Evolutionary conservation across 1,140 invertebrate genomes (phyloP).

Genomic region (Pachyrhynchus sulphureomaculatus): DNA sequence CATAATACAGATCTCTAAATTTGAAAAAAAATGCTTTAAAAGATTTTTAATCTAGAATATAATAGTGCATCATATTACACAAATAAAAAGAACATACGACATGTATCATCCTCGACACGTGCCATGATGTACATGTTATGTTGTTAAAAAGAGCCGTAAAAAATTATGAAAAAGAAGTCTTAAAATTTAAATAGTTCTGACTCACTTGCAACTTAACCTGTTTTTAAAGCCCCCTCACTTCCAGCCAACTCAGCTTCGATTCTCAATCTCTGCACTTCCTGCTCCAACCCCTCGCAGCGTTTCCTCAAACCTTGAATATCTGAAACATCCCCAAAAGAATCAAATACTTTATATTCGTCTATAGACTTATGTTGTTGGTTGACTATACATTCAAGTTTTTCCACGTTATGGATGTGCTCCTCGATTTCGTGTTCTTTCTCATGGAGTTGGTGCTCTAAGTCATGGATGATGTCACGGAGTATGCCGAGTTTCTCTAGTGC

Average conservation of each 20-base stretch:
- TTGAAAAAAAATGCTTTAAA: no score
- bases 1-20: no score
- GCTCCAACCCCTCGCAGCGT: conserved; percentile 58
- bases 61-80: no score
- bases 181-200: no score
- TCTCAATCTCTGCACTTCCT: conserved; percentile 60
- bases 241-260: conserved; percentile 58
- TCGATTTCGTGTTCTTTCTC: conserved; percentile 54
- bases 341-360: conserved; percentile 1
- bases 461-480: conserved; percentile 72
- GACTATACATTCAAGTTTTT: conserved; percentile 51
- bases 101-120: no score
- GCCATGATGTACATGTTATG: no score
- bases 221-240: conserved; percentile 56
- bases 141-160: no score
- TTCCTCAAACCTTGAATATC: conserved; percentile 55
- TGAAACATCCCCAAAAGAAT: conserved; percentile 50
- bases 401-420: conserved; percentile 44
- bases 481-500: conserved; percentile 70
- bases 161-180: no score
- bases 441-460: conserved; percentile 71
- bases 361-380: conserved; percentile 54
- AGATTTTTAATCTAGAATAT: no score
- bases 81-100: no score
- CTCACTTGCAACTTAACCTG: conserved; percentile 55